phyloP scores from a whole-genome alignment of 2,888 invertebrate species.

The Phymatocera aterrima region DNA sequence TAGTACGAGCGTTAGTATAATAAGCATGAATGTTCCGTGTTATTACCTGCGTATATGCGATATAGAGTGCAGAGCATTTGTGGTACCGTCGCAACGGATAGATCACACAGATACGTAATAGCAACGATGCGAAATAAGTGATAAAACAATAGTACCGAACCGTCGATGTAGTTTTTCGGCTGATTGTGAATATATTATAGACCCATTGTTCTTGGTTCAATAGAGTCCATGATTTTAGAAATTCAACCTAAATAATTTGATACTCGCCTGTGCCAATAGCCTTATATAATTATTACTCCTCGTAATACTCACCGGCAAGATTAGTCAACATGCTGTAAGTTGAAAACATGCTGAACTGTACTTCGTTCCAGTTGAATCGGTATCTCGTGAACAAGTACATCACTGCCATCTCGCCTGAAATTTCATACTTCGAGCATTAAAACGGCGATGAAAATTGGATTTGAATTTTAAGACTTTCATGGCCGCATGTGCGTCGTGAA shows the following conservation, averaged over 20 bases:
- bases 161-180: conserved; percentile 16
- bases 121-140: not conserved
- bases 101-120: not conserved
- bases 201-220: conserved; percentile 14
- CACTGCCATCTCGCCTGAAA: conserved; percentile 90
- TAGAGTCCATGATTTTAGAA: conserved; percentile 48
- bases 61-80: not conserved
- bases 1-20: no score
- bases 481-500: no score
- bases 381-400: conserved; percentile 89
- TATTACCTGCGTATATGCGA: not conserved
- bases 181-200: not conserved
- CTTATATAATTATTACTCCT: not conserved
- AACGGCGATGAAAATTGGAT: not conserved
- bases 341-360: conserved; percentile 90
- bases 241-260: conserved; percentile 36
- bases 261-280: not conserved
- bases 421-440: conserved; percentile 33
- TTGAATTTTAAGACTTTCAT: no score
- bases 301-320: conserved; percentile 83
- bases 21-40: not conserved
- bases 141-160: conserved; percentile 5
- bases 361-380: conserved; percentile 92
- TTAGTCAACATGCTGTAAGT: conserved; percentile 91
- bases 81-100: not conserved